Evolutionary conservation across 2,113 vertebrate species (phyloP), one percentile per base, ranked within the genome.

Genomic region (Salvator merianae): DNA sequence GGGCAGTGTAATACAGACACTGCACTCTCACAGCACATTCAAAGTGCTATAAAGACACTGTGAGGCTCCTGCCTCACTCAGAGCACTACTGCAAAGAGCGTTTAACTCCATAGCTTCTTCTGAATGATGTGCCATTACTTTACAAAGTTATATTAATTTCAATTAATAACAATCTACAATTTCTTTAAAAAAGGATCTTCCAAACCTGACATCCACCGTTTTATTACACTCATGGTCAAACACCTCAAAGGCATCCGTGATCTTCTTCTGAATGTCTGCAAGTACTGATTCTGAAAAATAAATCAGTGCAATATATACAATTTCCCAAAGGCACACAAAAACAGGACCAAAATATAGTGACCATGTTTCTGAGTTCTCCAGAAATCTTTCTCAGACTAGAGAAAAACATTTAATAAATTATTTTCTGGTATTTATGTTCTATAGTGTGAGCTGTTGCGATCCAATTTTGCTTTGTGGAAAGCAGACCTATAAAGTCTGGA

Each of bases 171-270:
- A 59, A 20, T 20, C 50, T 79, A 2, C 66, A 88, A 84, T 76
- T 85, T 82, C 85, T 87, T 32, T 86, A 22, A 82, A 82, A 80
- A 36, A 92, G 88, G 40, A 69, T 87, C 84, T 88, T 92, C 87
- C 95, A 96, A 94, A 99, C 99, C 98, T 96, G 90, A 97, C 96
- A 92, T 99, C 97, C 92, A 98, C 98, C 38, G 97, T 98, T 91
- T 97, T 95, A 94, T 97, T 97, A 1, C 82, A 85, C 75, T 97
- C 95, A 36, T 96, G 96, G 94, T 99, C 98, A 96, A 99, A 99
- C 8, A 97, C 95, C 80, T 98, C 94, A 96, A 99, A 99, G 50
- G 97, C 97, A 2, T 96, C 94, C 72, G 53, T 96, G 88, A 99
- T 96, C 92, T 94, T 98, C 93, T 95, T 97, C 69, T 98, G 95